phyloP scores from a whole-genome alignment of 2,888 invertebrate genomes.

The Drosophila longiperda region DNA sequence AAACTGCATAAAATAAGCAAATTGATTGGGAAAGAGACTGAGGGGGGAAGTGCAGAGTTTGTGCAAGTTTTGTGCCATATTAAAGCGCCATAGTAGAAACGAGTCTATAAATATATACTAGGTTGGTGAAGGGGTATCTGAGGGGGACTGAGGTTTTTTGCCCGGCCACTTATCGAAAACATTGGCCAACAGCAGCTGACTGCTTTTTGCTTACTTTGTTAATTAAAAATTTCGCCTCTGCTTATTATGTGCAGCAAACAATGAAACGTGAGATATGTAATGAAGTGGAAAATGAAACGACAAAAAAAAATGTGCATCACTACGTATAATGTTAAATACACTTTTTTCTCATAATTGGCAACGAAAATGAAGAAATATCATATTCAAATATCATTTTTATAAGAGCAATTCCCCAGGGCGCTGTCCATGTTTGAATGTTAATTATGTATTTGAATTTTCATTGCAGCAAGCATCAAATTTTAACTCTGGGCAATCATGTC shows the following conservation, averaged over 20 bases:
- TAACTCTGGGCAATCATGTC: background rate
- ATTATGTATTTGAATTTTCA: conserved; percentile 20
- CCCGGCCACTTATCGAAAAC: conserved; percentile 62
- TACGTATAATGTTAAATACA: conserved; percentile 30
- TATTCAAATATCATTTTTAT: background rate
- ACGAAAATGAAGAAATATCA: background rate
- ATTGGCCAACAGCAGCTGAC: conserved; percentile 39
- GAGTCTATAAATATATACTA: conserved; percentile 15
- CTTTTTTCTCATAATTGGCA: conserved; percentile 13
- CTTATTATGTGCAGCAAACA: conserved; percentile 66
- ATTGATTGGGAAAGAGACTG: conserved; percentile 6
- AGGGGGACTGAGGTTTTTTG: conserved; percentile 9
- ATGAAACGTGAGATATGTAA: conserved; percentile 60
- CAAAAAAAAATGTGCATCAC: conserved; percentile 5
- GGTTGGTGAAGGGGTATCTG: background rate
- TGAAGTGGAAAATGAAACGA: conserved; percentile 59
- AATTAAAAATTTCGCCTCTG: conserved; percentile 67
- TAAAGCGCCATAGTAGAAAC: conserved; percentile 10
- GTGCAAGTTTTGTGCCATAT: conserved; percentile 20
- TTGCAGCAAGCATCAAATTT: background rate
- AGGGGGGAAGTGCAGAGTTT: background rate
- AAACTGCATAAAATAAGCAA: conserved; percentile 53
- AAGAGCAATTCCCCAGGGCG: background rate
- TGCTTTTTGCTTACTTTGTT: conserved; percentile 64
- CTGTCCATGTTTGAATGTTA: conserved; percentile 7